Base-by-base conservation (phyloP, 1,140 invertebrate species). In the Drosophila murphyi region DNA sequence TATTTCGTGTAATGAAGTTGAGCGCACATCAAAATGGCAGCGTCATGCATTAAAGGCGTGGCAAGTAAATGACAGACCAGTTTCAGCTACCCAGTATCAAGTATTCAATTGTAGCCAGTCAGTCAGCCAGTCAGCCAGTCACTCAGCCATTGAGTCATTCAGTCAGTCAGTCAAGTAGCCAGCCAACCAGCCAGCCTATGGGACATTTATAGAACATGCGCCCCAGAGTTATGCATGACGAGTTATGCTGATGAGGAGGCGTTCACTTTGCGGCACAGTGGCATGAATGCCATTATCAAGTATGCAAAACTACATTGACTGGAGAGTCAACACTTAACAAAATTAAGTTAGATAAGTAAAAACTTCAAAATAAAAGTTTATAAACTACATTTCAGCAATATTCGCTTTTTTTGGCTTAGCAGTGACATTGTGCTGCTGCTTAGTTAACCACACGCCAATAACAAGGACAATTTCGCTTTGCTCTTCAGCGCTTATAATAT, bases 201-300 rank as follows among this genome's bases (percentile, higher is more conserved):
- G 35, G 62, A 68, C 82, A 80, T 72, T 78, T 77, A 61, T 67
- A 80, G 64, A 68, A 73, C 75, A 76, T 67, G 72, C 67, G 51
- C 48, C 37, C 35, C 57, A 74, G 60, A 78, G 83, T 89, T 87
- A 83, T 88, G 83, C 83, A 78, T 87, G 76, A 83, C 59, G 70
- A 89, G 85, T 77, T 80, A 83, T 83, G 85, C 80, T 83, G 85
- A 88, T 89, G 85, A 89, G 78, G 37, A 80, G 83, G 80, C 76
- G 76, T 82, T 79, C 70, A 82, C 76, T 57, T 56, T 37, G 29
- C 47, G 29, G 50, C 37, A 87, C 82, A 71, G 47, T 67, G 62
- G 50, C 4, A 65, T 45, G 2, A 57, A 52, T 74, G 10, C 8
- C n/a, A 48, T 57, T 56, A 10, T 10, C 57, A 41, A 41, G 60